These are phyloP conservation scores for Chromoteleia sp. DNA, from an alignment of 2,888 invertebrate species.

Conservation along the genomic window DNA sequence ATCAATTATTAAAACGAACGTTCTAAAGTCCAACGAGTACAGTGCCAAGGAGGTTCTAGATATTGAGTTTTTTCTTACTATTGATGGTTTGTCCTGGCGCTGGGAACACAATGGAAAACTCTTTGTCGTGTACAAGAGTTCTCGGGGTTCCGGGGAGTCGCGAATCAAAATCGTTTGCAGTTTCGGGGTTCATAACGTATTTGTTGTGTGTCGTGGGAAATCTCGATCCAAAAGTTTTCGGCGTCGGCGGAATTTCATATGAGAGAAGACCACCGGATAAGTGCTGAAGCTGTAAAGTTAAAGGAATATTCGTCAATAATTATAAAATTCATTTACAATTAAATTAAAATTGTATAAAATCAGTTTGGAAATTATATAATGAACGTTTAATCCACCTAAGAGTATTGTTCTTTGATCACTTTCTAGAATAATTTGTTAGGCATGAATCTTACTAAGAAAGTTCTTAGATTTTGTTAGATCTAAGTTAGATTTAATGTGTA, in stretches of 20 bases:
- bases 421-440: too few relatives aligned
- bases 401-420: too few relatives aligned
- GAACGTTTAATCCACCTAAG: too few relatives aligned
- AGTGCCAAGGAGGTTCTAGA: not conserved
- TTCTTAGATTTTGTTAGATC: too few relatives aligned
- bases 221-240: conserved; percentile 85
- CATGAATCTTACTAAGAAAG: too few relatives aligned
- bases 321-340: too few relatives aligned
- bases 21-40: not conserved
- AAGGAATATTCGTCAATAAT: not conserved
- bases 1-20: conserved; percentile 3
- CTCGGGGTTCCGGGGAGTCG: conserved; percentile 80
- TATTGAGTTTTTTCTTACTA: conserved; percentile 79
- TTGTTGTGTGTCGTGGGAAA: conserved; percentile 75
- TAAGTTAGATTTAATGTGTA: too few relatives aligned
- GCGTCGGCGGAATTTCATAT: conserved; percentile 86
- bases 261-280: conserved; percentile 81
- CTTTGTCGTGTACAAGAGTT: conserved; percentile 80
- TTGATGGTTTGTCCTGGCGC: conserved; percentile 86
- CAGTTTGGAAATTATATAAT: too few relatives aligned
- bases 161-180: conserved; percentile 74
- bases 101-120: conserved; percentile 86
- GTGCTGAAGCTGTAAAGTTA: conserved; percentile 72
- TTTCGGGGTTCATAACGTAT: conserved; percentile 73
- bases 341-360: too few relatives aligned